Conservation (phyloP, 2,113 vertebrate species). For the Mobula hypostoma region DNA sequence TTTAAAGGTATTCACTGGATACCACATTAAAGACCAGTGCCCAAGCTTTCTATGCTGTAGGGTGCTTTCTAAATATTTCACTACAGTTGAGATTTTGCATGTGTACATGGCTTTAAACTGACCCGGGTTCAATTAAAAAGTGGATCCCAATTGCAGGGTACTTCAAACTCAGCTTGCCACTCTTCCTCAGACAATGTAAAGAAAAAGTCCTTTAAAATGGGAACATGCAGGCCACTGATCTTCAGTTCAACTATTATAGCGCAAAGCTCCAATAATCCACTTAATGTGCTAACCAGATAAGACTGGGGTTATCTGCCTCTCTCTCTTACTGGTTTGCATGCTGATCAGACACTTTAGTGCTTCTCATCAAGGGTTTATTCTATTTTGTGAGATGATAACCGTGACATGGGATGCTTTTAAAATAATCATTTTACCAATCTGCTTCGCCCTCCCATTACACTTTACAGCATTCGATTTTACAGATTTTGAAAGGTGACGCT, state of each 20-base stretch:
- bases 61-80: not conserved
- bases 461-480: not conserved
- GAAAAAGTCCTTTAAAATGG: not conserved
- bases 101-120: not conserved
- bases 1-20: not conserved
- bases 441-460: not conserved
- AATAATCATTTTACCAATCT: not conserved
- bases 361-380: not conserved
- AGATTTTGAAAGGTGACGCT: slow-evolving; percentile 27
- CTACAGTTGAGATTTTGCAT: not conserved
- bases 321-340: not conserved
- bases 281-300: not conserved
- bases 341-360: not conserved
- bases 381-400: slow-evolving; percentile 8
- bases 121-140: not conserved
- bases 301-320: not conserved
- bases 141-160: not conserved
- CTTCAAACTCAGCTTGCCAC: not conserved
- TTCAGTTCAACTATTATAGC: not conserved
- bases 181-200: not conserved
- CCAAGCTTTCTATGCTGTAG: not conserved
- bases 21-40: not conserved
- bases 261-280: not conserved
- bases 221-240: not conserved
- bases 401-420: not conserved